These are phyloP conservation scores for Pseudomyrmex concolor DNA, from an alignment of 1,140 invertebrate species.

Conservation along the genomic window DNA sequence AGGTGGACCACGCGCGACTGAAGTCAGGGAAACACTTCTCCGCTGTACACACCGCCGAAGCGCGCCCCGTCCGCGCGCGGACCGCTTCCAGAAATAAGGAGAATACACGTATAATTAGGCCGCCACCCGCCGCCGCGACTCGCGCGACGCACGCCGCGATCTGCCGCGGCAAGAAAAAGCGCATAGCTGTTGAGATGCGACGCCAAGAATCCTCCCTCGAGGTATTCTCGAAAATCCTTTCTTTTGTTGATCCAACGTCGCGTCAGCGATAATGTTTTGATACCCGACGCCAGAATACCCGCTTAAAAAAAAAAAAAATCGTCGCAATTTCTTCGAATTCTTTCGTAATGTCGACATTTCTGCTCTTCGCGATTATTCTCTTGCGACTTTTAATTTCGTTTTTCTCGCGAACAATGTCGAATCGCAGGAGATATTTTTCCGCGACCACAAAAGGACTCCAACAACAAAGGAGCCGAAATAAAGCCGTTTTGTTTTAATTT, in stretches of 20 bases:
- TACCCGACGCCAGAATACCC: no score
- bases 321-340: no score
- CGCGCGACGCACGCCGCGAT: slow-evolving; percentile 17
- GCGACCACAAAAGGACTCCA: no score
- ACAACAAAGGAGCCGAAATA: no score
- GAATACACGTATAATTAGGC: slow-evolving; percentile 81
- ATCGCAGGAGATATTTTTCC: no score
- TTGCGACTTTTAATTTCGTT: no score
- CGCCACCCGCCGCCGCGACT: slow-evolving; percentile 64
- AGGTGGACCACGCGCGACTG: slow-evolving; percentile 81
- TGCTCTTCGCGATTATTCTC: no score
- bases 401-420: no score
- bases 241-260: background rate
- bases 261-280: background rate
- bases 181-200: slow-evolving; percentile 1
- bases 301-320: no score
- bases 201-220: background rate
- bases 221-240: background rate
- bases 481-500: no score
- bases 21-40: slow-evolving; percentile 72
- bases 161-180: slow-evolving; percentile 19
- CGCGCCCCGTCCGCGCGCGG: slow-evolving; percentile 76
- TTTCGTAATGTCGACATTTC: no score
- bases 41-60: slow-evolving; percentile 46
- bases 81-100: slow-evolving; percentile 84